Conservation (phyloP, 2,888 invertebrate genomes). For the Icerya purchasi region DNA sequence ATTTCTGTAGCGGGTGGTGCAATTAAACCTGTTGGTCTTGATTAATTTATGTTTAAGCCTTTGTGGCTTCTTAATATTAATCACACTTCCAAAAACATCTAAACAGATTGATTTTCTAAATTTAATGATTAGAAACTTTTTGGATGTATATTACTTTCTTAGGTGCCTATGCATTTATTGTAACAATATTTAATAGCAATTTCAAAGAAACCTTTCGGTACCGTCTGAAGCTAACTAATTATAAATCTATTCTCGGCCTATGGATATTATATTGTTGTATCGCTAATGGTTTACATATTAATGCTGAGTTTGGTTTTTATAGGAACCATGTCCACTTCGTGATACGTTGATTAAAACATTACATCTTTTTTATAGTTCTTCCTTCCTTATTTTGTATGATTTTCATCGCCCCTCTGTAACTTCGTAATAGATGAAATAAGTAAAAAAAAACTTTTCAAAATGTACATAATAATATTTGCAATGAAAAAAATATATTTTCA, state of each 20-base stretch:
- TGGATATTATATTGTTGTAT: background rate
- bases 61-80: background rate
- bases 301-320: background rate
- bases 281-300: background rate
- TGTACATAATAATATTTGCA: too few species aligned
- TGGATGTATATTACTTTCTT: background rate
- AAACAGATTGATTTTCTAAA: background rate
- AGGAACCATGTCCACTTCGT: background rate
- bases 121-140: background rate
- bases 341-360: background rate
- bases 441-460: too few species aligned
- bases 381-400: background rate
- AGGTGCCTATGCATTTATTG: background rate
- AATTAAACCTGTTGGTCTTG: background rate
- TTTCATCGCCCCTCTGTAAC: background rate
- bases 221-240: background rate
- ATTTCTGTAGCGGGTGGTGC: background rate
- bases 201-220: background rate
- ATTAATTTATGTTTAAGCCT: background rate
- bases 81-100: background rate
- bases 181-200: background rate
- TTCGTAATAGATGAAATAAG: too few species aligned
- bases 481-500: too few species aligned
- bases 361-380: background rate
- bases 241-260: background rate